Base-by-base conservation (phyloP, 1,140 invertebrate genomes). In the Panagrolaimus sp. region DNA sequence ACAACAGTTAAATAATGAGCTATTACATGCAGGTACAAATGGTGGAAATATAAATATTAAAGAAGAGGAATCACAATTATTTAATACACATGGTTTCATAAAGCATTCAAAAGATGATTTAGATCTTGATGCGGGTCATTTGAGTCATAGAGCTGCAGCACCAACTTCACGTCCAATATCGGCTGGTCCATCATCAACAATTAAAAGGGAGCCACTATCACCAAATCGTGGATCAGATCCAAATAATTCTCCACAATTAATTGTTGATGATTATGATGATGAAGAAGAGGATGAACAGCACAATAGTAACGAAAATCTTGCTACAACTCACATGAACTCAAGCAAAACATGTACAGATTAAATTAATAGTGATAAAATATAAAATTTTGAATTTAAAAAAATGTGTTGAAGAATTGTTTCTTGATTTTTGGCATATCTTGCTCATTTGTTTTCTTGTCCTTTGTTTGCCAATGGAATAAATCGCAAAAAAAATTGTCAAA, bases 401-500 rank as follows among this genome's bases (percentile, higher is more conserved):
- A 20, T 57, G 9, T 57, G n/a, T 9, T 20, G 20, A 57, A 57
- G 20, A 57, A 57, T 23, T 57, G 13, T 23, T 57, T 57, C 27
- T 57, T n/a, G n/a, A n/a, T n/a, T 57, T 23, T 57, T 38, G 31
- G 31, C 31, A 38, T 38, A 38, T 38, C 31, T 38, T 38, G 31
- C 31, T 38, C 31, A 38, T 38, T 38, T 38, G 2, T 38, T 38
- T 38, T 38, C 31, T 38, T 38, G 31, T 38, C 31, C 31, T 38
- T 38, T 38, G 31, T 38, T 38, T 38, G 31, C 31, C 31, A 38
- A 57, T 57, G 20, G 20, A 27, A 5, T 13, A 57, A 25, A 27
- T 57, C 51, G 51, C 20, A 57, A 57, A 27, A 57, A 57, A 27
- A 57, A 9, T 57, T 57, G 51, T 27, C 51, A 57, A 57, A 57